Base-by-base conservation (phyloP, 92 coral and sea anemone genomes). In the Epizoanthus ramosus region DNA sequence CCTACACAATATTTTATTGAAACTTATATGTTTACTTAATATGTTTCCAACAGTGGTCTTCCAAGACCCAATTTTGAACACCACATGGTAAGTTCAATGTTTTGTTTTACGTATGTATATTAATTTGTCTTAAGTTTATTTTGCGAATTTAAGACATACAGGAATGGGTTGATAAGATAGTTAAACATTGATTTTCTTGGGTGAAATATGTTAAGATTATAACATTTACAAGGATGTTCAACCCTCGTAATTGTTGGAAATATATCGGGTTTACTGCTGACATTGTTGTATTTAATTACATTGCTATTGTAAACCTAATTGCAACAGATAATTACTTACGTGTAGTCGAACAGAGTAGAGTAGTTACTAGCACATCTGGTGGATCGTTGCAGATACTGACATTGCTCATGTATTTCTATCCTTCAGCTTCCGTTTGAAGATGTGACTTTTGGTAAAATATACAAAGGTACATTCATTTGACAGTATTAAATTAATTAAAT, bases 391-490 rank as follows among this genome's bases (percentile, higher is more conserved):
- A 50, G 64, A 19, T 70, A 17, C 28, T 12, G 3, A 52, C 15
- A 56, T 57, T 4, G 4, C 2, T 0, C 31, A n/a, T n/a, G n/a
- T 15, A 17, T 63, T 28, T 81, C 4, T 41, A 45, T 57, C 21
- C 54, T 68, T 66, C 39, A 93, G 97, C 77, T 72, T 61, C 94
- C 97, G 25, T 88, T 93, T 88, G 92, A 88, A 28, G 86, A 80
- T 52, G 59, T 86, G 1, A 64, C 33, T 37, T 92, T 94, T 63
- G 84, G 86, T 64, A 94, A 92, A 76, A 6, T 94, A 16, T 94
- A 92, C 84, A 94, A 94, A 94, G 92, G 98, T 94, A 72, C 31
- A 28, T 28, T n/a, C n/a, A 28, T 28, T n/a, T n/a, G n/a, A 28
- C 45, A 89, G 59, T 58, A 19, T 47, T 41, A 50, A 12, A 25